phyloP scores from a whole-genome alignment of 2,113 vertebrate species.

The Otocyon megalotis region DNA sequence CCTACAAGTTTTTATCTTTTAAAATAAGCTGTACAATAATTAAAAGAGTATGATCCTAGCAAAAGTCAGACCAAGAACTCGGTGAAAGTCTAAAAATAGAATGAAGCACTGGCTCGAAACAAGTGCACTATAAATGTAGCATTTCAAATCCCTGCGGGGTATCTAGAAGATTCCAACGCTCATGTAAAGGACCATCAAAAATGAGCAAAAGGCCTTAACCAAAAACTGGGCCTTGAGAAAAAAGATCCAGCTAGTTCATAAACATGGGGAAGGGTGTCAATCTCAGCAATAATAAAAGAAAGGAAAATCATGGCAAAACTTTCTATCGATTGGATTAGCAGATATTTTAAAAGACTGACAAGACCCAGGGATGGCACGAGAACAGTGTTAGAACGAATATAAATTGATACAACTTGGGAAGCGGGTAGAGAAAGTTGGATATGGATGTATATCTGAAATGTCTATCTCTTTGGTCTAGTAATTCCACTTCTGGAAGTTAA shows the following conservation, averaged over 20 bases:
- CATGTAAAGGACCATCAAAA: neutral
- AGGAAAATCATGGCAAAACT: neutral
- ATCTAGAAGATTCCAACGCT: neutral
- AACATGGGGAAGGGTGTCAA: neutral
- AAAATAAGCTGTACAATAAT: neutral
- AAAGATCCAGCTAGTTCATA: neutral
- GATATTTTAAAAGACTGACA: neutral
- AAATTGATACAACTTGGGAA: neutral
- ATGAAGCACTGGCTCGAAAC: neutral
- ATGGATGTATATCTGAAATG: rapidly evolving
- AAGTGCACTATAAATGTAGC: neutral
- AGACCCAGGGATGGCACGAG: neutral
- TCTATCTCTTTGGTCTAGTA: neutral
- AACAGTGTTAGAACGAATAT: neutral
- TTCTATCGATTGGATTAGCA: neutral
- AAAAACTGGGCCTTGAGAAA: neutral
- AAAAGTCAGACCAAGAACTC: neutral
- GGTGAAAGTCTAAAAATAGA: neutral
- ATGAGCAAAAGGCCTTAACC: neutral
- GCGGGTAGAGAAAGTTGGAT: neutral
- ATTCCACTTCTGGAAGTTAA: neutral
- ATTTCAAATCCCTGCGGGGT: neutral
- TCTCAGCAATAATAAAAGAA: neutral
- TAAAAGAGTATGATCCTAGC: neutral
- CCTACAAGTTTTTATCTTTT: neutral